Base-by-base conservation (phyloP, 2,888 invertebrate genomes). In the Plagiodera versicolora region DNA sequence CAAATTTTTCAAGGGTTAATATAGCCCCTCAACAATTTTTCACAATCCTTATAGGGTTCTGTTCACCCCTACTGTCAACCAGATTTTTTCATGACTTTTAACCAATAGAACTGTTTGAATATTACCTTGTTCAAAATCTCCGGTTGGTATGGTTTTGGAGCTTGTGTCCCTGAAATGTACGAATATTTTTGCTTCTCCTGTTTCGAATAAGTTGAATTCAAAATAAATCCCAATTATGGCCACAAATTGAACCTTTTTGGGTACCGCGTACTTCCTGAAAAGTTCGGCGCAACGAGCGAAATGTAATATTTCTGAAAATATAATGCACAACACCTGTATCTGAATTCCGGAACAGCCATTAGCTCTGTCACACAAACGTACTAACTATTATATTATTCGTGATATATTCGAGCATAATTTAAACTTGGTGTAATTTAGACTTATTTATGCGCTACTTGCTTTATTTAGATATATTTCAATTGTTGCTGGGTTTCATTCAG, bases 271-370 rank as follows among this genome's bases (percentile, higher is more conserved):
- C 53, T 19, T 35, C 35, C 54, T 54, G 61, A 47, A 61, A 61
- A 61, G 58, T 61, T 61, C 54, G 18, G 54, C 48, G 44, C 53
- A 44, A 39, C 39, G 50, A 61, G 54, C 57, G 56, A 56, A 57
- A 61, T 55, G 64, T 64, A 66, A 67, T 67, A 65, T 65, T 65
- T 64, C 64, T 60, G 50, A 58, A 57, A 57, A 63, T 66, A 67
- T 67, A 67, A 65, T 65, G 66, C 67, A 63, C 64, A 67, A 67
- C 68, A 68, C 68, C 68, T 68, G 68, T 67, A 68, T 64, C 62
- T 65, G 56, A 67, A 67, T 66, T 68, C 61, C 64, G 63, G 65
- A 68, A 68, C 65, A 68, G 65, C 68, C 68, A 68, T 68, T 68
- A 68, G 60, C 39, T 48, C 59, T 67, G 68, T 68, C 68, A 67